Evolutionary conservation across 2,797 vertebrate species (phyloP).

Genomic region (Lophotriccus pileatus): DNA sequence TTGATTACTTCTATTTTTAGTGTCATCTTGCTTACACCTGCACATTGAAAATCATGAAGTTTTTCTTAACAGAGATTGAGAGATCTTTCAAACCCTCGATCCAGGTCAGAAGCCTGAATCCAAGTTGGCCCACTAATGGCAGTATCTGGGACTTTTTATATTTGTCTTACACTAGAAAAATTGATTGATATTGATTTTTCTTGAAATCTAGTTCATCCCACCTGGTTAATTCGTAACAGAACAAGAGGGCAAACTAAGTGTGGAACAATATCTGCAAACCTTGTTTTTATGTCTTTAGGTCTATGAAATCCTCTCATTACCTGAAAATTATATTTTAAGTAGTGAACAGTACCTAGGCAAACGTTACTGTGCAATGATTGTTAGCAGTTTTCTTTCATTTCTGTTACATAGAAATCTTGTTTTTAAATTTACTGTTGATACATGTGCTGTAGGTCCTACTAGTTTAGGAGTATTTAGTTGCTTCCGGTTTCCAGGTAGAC

Average conservation of each 20-base stretch:
- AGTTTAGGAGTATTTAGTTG: background rate
- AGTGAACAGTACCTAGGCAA: background rate
- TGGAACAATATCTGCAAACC: background rate
- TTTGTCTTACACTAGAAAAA: background rate
- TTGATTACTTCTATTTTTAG: constrained; percentile 61
- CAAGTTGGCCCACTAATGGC: background rate
- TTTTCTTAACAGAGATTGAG: background rate
- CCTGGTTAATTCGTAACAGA: background rate
- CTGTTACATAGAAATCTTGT: background rate
- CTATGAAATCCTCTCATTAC: background rate
- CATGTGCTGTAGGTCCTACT: background rate
- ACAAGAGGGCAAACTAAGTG: background rate
- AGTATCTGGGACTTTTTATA: background rate
- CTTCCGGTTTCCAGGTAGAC: background rate
- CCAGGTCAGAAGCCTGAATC: background rate
- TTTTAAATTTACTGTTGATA: background rate
- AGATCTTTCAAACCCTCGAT: background rate
- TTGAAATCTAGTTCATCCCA: background rate
- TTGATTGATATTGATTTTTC: background rate
- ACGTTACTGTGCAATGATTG: background rate
- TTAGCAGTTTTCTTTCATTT: background rate
- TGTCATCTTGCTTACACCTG: constrained; percentile 21
- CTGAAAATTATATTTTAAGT: background rate
- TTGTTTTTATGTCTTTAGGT: background rate
- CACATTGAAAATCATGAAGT: background rate